Conservation (phyloP, 1,140 invertebrate species). For the Orussus abietinus region DNA sequence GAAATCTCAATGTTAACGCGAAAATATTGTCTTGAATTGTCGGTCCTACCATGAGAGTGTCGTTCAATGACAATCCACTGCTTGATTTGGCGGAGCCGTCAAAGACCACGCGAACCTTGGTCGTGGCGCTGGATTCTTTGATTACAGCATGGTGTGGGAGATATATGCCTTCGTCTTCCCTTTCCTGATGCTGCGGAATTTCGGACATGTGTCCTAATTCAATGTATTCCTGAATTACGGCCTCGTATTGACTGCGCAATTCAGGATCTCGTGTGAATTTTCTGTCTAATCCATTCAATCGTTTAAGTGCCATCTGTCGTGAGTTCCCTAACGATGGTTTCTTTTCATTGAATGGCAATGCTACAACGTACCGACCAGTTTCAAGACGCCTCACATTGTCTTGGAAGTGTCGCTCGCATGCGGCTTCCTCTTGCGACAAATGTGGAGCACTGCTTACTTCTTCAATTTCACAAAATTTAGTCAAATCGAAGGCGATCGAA, state of each 20-base stretch:
- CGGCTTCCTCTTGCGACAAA: conserved; percentile 12
- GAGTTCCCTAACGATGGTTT: conserved; percentile 12
- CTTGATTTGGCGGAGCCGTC: conserved; percentile 26
- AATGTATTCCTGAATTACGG: conserved; percentile 26
- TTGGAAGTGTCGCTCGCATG: conserved; percentile 17
- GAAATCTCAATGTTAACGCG: conserved; percentile 25
- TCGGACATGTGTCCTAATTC: conserved; percentile 24
- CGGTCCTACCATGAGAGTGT: conserved; percentile 25
- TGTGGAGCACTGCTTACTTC: conserved; percentile 2
- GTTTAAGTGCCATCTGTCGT: conserved; percentile 14
- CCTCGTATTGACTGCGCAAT: conserved; percentile 14
- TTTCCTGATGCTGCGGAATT: background rate
- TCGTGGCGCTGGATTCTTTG: conserved; percentile 19
- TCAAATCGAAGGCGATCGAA: background rate
- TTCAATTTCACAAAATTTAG: conserved; percentile 18
- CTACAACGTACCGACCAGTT: conserved; percentile 14
- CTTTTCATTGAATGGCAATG: conserved; percentile 13
- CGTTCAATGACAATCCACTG: conserved; percentile 27
- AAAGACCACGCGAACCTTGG: conserved; percentile 27
- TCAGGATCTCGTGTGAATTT: conserved; percentile 15
- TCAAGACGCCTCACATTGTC: background rate
- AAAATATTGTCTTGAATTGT: conserved; percentile 29
- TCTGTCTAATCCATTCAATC: conserved; percentile 18
- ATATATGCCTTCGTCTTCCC: conserved; percentile 15
- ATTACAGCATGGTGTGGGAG: conserved; percentile 29